Evolutionary conservation across 2,797 vertebrate species (phyloP).

Genomic region (Acrossocheilus fasciatus): DNA sequence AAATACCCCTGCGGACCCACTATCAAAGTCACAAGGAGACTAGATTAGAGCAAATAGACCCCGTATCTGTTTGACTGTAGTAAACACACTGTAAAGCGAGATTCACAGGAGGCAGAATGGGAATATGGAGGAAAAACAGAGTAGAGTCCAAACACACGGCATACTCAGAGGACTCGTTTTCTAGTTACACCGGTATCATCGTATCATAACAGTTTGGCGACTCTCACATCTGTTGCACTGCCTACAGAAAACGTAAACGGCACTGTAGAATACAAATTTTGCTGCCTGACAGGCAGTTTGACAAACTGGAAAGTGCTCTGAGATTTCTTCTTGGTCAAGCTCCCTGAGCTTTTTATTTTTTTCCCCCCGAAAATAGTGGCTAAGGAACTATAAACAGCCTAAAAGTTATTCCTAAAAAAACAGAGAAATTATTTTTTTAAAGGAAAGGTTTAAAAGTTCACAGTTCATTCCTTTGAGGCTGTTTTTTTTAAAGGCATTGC

Average conservation of each 20-base stretch:
- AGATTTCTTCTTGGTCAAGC: conserved; percentile 54
- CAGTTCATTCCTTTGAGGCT: no score
- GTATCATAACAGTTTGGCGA: conserved; percentile 41
- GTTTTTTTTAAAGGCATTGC: no score
- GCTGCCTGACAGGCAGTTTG: conserved; percentile 50
- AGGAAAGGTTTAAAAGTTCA: neutral
- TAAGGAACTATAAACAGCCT: neutral
- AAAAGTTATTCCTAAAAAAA: neutral
- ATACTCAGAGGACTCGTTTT: conserved; percentile 52
- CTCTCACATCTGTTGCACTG: conserved; percentile 52
- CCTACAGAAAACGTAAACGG: conserved; percentile 52
- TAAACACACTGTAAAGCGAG: conserved; percentile 43
- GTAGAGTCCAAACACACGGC: conserved; percentile 40
- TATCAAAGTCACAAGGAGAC: conserved; percentile 53
- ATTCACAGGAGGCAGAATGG: conserved; percentile 47
- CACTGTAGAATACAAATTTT: conserved; percentile 60
- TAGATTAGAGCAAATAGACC: conserved; percentile 58
- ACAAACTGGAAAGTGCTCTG: conserved; percentile 58
- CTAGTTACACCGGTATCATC: conserved; percentile 34
- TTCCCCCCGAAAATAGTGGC: neutral
- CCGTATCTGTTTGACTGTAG: conserved; percentile 48
- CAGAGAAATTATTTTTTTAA: neutral
- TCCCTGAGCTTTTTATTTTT: conserved; percentile 4
- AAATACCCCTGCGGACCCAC: conserved; percentile 51
- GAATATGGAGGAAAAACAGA: conserved; percentile 37